Evolutionary conservation across 2,888 invertebrate genomes (phyloP).

Genomic region (Hesperia comma): DNA sequence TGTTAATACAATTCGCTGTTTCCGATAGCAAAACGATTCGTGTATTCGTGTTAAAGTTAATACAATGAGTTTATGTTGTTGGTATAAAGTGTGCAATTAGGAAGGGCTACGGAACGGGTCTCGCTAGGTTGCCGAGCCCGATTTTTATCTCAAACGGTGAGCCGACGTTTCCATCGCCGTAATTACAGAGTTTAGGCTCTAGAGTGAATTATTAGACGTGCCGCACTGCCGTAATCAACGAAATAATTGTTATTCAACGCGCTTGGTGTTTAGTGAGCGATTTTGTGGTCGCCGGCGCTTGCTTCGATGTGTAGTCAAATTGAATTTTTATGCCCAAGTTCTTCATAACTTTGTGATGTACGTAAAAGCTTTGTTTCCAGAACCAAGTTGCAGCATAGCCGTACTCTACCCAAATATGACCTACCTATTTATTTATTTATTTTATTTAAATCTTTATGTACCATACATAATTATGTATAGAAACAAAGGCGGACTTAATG

Average conservation of each 20-base stretch:
- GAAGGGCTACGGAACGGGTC: slow-evolving; percentile 51
- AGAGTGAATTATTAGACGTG: slow-evolving; percentile 81
- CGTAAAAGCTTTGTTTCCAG: too few species aligned
- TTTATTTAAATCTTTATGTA: too few species aligned
- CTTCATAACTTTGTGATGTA: too few species aligned
- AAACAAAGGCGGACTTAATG: too few species aligned
- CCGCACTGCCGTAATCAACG: slow-evolving; percentile 72
- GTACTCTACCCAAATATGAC: too few species aligned
- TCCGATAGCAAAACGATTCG: slow-evolving; percentile 38
- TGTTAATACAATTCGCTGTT: slow-evolving; percentile 34
- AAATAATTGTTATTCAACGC: slow-evolving; percentile 77
- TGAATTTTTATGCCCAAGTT: slow-evolving; percentile 57
- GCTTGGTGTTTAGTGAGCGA: slow-evolving; percentile 64
- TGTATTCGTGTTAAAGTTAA: slow-evolving; percentile 34
- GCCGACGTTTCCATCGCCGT: slow-evolving; percentile 78
- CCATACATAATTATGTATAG: too few species aligned
- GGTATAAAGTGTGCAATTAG: slow-evolving; percentile 66
- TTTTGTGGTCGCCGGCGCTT: slow-evolving; percentile 58
- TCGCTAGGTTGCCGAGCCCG: slow-evolving; percentile 53
- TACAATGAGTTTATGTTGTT: slow-evolving; percentile 76
- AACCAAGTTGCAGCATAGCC: too few species aligned
- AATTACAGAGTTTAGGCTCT: slow-evolving; percentile 81
- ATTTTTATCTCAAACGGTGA: slow-evolving; percentile 81
- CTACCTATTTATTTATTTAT: too few species aligned
- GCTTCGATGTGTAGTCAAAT: slow-evolving; percentile 52